Percentiles rank a stretch among this genome's conserved stretches.
Conservation (phyloP, 1,140 invertebrate genomes). For the Pentalonia nigronervosa region DNA sequence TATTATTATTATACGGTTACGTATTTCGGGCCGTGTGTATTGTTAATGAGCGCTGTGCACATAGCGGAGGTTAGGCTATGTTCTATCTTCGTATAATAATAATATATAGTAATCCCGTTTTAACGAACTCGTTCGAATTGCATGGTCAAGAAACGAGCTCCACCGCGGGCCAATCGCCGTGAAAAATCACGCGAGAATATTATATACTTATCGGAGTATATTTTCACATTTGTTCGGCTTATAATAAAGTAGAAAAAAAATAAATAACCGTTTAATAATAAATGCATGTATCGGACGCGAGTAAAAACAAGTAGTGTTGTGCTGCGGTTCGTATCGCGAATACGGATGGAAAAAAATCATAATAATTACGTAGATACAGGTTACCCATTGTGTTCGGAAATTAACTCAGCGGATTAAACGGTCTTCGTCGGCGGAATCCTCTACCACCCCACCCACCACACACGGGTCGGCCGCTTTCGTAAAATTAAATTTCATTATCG, state of each 20-base stretch:
- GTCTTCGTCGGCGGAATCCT: neutral
- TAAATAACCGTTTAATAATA: conserved; percentile 24
- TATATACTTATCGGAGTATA: conserved; percentile 17
- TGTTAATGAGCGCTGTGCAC: conserved; percentile 45
- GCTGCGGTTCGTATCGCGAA: conserved; percentile 15
- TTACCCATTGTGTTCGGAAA: conserved; percentile 39
- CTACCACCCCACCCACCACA: neutral
- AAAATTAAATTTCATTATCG: conserved; percentile 26
- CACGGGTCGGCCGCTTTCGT: neutral
- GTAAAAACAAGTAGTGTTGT: neutral
- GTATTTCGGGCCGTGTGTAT: conserved; percentile 28
- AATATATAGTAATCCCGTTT: conserved; percentile 33
- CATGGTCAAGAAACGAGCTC: conserved; percentile 39
- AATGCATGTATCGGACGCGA: neutral
- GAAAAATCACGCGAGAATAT: conserved; percentile 46
- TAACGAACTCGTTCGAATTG: conserved; percentile 50
- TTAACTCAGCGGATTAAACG: conserved; percentile 37
- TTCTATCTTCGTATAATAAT: conserved; percentile 10
- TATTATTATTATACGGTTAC: conserved; percentile 27
- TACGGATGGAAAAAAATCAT: conserved; percentile 7
- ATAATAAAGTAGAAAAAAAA: neutral
- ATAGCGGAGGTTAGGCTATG: neutral
- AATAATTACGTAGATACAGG: neutral
- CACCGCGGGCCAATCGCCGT: conserved; percentile 49
- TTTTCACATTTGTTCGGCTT: conserved; percentile 33